Conservation (phyloP, 2,888 invertebrate genomes). For the Clanis bilineata region DNA sequence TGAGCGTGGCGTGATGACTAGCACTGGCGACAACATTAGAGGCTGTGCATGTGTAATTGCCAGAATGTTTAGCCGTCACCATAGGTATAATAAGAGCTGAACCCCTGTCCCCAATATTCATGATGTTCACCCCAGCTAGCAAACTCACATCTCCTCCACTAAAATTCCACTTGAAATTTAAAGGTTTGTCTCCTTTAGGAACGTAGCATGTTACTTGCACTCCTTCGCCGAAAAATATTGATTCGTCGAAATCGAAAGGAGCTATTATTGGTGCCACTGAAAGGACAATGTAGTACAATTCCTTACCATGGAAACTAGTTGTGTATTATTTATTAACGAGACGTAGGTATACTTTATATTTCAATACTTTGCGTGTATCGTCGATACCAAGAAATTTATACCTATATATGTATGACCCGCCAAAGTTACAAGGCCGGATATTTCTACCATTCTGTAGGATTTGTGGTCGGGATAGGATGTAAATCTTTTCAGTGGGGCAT, state of each 20-base stretch:
- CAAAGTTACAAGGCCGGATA: conserved; percentile 67
- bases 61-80: conserved; percentile 86
- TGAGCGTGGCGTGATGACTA: conserved; percentile 83
- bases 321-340: not conserved
- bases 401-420: conserved; percentile 66
- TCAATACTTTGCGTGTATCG: too few relatives aligned
- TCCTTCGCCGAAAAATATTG: conserved; percentile 81
- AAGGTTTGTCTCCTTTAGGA: conserved; percentile 86
- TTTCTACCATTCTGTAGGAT: conserved; percentile 17
- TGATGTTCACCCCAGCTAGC: conserved; percentile 83
- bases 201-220: conserved; percentile 83
- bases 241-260: conserved; percentile 83
- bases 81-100: conserved; percentile 86
- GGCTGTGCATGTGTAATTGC: conserved; percentile 86
- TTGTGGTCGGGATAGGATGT: not conserved
- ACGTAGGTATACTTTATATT: not conserved
- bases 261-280: conserved; percentile 84
- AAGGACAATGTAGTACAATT: conserved; percentile 35
- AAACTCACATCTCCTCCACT: conserved; percentile 83
- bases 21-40: conserved; percentile 84
- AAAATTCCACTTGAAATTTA: conserved; percentile 89
- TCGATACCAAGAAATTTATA: not conserved
- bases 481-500: conserved; percentile 82
- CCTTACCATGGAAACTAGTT: not conserved
- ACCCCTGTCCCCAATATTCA: conserved; percentile 84